A percentile compares a stretch with the other conserved stretches of the same genome.
These are phyloP conservation scores for Drosophila birchii DNA, from an alignment of 2,888 invertebrate species.

Conservation along the genomic window DNA sequence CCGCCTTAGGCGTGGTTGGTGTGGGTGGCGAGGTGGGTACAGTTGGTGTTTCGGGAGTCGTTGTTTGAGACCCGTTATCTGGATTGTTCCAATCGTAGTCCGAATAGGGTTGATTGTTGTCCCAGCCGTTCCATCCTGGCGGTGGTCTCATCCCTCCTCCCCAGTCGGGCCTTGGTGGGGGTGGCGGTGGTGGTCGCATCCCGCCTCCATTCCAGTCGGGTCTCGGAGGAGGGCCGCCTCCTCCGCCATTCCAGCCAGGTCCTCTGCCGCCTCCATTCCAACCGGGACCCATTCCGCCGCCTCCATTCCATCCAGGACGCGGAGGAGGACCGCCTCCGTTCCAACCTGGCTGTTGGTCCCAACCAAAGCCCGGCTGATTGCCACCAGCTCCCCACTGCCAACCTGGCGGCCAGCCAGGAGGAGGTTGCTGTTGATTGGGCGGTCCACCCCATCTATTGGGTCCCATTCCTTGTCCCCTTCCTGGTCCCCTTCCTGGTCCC, in stretches of 20 bases:
- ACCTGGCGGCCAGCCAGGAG: conserved; percentile 47
- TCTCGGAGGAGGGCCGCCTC: conserved; percentile 9
- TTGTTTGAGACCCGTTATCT: background rate
- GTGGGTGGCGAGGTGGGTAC: background rate
- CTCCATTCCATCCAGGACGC: conserved; percentile 30
- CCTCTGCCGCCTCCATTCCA: conserved; percentile 5
- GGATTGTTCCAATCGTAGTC: conserved; percentile 10
- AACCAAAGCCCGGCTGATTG: conserved; percentile 19
- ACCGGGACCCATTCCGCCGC: conserved; percentile 6
- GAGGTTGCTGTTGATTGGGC: conserved; percentile 19
- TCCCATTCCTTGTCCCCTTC: conserved; percentile 11
- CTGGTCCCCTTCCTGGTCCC: conserved; percentile 11
- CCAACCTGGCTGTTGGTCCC: conserved; percentile 27
- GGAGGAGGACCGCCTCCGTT: conserved; percentile 17
- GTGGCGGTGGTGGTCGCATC: conserved; percentile 13
- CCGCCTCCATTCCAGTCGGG: conserved; percentile 29
- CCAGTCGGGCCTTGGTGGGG: conserved; percentile 31
- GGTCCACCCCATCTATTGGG: conserved; percentile 4
- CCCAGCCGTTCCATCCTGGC: conserved; percentile 25
- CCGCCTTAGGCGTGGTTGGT: conserved; percentile 13
- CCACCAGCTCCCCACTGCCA: conserved; percentile 46
- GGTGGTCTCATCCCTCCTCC: conserved; percentile 6
- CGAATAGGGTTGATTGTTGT: conserved; percentile 9
- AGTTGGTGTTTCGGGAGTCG: conserved; percentile 7
- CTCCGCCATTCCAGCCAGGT: conserved; percentile 13